These are phyloP conservation scores for Drosophila dunni DNA, from an alignment of 1,140 invertebrate genomes.

Conservation along the genomic window DNA sequence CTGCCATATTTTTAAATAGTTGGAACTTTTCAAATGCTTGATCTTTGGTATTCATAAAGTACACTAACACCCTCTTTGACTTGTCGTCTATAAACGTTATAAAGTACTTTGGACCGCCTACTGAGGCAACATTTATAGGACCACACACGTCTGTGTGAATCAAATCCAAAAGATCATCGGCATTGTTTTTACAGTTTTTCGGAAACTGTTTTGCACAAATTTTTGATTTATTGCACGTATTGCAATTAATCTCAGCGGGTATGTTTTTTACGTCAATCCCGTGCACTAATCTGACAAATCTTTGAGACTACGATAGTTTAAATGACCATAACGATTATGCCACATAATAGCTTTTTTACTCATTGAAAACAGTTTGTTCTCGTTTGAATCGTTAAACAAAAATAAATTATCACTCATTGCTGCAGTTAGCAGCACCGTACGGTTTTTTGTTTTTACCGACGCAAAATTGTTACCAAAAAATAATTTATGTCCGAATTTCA, in stretches of 20 bases:
- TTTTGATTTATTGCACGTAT: conserved; percentile 8
- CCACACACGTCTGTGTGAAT: neutral
- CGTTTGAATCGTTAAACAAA: neutral
- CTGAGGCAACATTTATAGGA: conserved; percentile 4
- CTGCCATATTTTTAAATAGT: neutral
- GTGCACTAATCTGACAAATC: neutral
- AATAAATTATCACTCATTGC: too few relatives aligned
- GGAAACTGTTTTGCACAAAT: neutral
- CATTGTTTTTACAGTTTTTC: neutral
- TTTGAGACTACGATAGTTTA: neutral
- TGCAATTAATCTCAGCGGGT: conserved; percentile 1
- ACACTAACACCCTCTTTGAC: conserved; percentile 8
- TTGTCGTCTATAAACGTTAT: conserved; percentile 15
- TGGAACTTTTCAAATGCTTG: conserved; percentile 14
- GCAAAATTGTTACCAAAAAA: too few relatives aligned
- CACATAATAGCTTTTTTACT: neutral
- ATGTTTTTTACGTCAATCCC: conserved; percentile 3
- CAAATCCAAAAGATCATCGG: neutral
- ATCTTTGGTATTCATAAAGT: conserved; percentile 10
- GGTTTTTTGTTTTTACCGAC: too few relatives aligned
- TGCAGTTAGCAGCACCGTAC: too few relatives aligned
- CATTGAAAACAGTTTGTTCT: neutral
- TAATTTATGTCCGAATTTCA: too few relatives aligned
- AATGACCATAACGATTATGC: conserved; percentile 4
- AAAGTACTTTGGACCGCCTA: conserved; percentile 7